Evolutionary conservation across 2,888 invertebrate genomes (phyloP).

Genomic region (Pherbina coryleti): DNA sequence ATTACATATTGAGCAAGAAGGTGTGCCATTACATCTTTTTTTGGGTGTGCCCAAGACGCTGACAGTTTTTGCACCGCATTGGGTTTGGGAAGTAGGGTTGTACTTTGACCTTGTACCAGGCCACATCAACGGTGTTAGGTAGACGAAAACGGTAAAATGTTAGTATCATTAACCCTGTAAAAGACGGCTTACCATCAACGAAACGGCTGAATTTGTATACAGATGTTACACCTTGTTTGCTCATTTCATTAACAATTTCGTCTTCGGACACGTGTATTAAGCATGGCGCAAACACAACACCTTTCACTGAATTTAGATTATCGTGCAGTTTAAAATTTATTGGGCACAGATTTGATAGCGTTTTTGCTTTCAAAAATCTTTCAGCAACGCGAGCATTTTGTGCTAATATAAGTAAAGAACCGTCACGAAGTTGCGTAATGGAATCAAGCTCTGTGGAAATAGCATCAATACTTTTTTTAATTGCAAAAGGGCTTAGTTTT

Average conservation of each 20-base stretch:
- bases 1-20: slow-evolving; percentile 6
- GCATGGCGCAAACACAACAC: too few species aligned
- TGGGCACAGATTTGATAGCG: too few species aligned
- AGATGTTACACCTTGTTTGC: not conserved
- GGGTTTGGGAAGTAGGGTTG: slow-evolving; percentile 20
- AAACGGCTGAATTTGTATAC: not conserved
- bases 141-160: not conserved
- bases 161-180: not conserved
- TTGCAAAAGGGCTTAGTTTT: too few species aligned
- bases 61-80: slow-evolving; percentile 35
- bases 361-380: too few species aligned
- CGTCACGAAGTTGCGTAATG: too few species aligned
- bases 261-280: not conserved
- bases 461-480: too few species aligned
- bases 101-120: slow-evolving; percentile 34
- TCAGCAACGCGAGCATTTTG: too few species aligned
- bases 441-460: too few species aligned
- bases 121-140: slow-evolving; percentile 11
- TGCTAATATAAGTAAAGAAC: too few species aligned
- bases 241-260: not conserved
- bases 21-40: slow-evolving; percentile 27
- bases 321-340: too few species aligned
- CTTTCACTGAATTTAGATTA: too few species aligned
- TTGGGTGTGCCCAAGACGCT: slow-evolving; percentile 23
- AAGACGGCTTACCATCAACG: too few species aligned